These are phyloP conservation scores for Heliconius himera DNA, from an alignment of 1,140 invertebrate genomes.

Conservation along the genomic window DNA sequence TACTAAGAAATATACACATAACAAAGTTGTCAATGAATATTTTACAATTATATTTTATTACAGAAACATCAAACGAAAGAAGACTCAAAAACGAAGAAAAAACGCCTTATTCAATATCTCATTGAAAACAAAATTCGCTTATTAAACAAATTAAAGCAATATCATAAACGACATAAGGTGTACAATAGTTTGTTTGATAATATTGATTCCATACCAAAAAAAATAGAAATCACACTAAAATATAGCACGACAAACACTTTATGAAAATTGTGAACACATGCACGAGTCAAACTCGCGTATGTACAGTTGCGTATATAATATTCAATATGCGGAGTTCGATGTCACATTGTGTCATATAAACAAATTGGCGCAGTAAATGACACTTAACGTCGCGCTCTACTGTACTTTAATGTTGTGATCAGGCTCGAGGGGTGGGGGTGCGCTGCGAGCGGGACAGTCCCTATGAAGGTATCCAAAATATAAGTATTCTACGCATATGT, in stretches of 20 bases:
- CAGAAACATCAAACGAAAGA: conserved; percentile 30
- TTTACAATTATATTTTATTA: conserved; percentile 3
- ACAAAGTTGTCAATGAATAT: not conserved
- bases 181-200: conserved; percentile 3
- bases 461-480: no score
- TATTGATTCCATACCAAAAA: conserved; percentile 9
- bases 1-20: no score
- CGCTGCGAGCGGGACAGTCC: no score
- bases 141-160: not conserved
- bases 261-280: not conserved
- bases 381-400: no score
- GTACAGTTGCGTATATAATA: no score
- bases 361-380: no score
- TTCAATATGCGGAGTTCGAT: no score
- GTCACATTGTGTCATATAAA: no score
- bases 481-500: no score
- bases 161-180: not conserved
- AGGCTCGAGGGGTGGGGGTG: no score
- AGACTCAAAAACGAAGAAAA: conserved; percentile 48
- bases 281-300: no score
- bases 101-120: conserved; percentile 42
- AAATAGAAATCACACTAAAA: not conserved
- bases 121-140: conserved; percentile 14
- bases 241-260: not conserved
- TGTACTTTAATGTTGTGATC: no score